Percentiles rank a stretch among this genome's conserved stretches.
These are phyloP conservation scores for Carcinoscorpius rotundicauda DNA, from an alignment of 1,140 invertebrate genomes.

Conservation along the genomic window DNA sequence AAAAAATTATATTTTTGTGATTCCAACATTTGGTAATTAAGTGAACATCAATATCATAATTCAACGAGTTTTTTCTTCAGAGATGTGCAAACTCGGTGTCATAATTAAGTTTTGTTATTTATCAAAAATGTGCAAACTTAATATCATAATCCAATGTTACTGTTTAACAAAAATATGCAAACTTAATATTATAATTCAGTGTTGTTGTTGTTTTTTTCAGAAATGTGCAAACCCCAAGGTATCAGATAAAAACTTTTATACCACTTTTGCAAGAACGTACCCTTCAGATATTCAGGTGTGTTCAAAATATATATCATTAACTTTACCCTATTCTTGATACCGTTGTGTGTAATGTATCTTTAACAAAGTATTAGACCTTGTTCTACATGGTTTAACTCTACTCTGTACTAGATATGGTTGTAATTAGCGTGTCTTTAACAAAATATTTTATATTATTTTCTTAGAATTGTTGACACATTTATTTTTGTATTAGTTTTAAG, in stretches of 20 bases:
- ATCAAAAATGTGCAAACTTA: neutral
- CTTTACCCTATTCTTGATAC: too few species aligned
- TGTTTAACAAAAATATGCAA: slow-evolving; percentile 13
- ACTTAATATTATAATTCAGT: neutral
- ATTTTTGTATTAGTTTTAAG: neutral
- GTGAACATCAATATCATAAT: neutral
- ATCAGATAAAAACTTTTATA: slow-evolving; percentile 52
- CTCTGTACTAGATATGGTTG: too few species aligned
- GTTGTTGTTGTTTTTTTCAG: slow-evolving; percentile 44
- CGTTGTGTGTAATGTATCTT: too few species aligned
- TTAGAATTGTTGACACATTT: too few species aligned
- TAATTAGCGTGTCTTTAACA: too few species aligned
- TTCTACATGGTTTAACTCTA: too few species aligned
- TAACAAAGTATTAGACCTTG: too few species aligned
- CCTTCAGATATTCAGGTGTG: slow-evolving; percentile 51
- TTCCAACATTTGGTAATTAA: too few species aligned
- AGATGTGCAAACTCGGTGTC: neutral
- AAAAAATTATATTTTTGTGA: too few species aligned
- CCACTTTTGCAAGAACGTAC: slow-evolving; percentile 86
- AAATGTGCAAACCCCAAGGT: slow-evolving; percentile 86
- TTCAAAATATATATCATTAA: too few species aligned
- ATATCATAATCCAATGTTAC: slow-evolving; percentile 2
- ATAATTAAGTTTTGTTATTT: slow-evolving; percentile 16
- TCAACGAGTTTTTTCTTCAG: slow-evolving; percentile 15
- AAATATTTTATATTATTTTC: too few species aligned